Conservation (phyloP, 2,888 invertebrate genomes). For the Mesorhabditis belari region DNA sequence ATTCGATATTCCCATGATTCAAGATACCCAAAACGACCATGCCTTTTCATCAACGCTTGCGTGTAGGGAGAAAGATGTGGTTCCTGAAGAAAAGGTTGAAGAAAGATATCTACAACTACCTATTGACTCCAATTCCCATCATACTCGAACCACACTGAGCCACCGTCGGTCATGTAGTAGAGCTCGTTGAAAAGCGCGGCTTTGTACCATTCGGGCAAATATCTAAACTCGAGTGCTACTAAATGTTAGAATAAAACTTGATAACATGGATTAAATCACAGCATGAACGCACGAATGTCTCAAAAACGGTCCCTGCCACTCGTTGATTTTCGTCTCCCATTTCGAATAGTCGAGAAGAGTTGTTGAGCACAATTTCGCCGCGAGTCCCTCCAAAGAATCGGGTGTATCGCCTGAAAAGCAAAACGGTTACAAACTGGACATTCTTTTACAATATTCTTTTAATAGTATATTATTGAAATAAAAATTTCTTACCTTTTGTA, state of each 20-base stretch:
- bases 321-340: too few relatives aligned
- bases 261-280: too few relatives aligned
- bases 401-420: slow-evolving; percentile 64
- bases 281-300: too few relatives aligned
- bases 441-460: too few relatives aligned
- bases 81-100: slow-evolving; percentile 33
- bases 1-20: too few relatives aligned
- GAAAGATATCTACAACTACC: too few relatives aligned
- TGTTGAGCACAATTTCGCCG: slow-evolving; percentile 61
- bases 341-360: slow-evolving; percentile 50
- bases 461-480: too few relatives aligned
- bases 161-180: slow-evolving; percentile 85
- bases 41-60: too few relatives aligned
- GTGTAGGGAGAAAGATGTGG: slow-evolving; percentile 42
- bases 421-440: too few relatives aligned
- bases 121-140: slow-evolving; percentile 43
- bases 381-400: slow-evolving; percentile 72
- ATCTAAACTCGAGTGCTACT: slow-evolving; percentile 16
- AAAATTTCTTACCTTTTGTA: too few relatives aligned
- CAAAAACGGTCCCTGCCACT: too few relatives aligned
- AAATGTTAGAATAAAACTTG: not conserved
- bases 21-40: too few relatives aligned
- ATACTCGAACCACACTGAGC: slow-evolving; percentile 60
- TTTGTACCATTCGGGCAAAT: slow-evolving; percentile 85
- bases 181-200: slow-evolving; percentile 89